Conservation (phyloP, 2,797 vertebrate species). For the Mormyrops attenuatus region DNA sequence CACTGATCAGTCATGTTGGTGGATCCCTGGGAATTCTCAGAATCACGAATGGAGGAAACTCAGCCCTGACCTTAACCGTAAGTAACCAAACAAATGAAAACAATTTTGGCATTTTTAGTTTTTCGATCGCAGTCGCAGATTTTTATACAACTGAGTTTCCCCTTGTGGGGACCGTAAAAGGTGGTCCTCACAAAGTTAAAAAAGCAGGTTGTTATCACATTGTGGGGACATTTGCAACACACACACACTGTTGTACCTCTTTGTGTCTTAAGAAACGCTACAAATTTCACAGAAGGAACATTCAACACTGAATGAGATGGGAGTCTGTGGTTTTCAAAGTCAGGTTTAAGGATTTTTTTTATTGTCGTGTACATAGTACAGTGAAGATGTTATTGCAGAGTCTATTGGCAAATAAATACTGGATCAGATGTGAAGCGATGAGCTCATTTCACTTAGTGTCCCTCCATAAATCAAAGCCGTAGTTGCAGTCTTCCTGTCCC, state of each 20-base stretch:
- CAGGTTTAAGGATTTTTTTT: neutral
- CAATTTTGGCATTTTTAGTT: neutral
- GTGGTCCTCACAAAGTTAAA: no score
- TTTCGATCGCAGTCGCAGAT: neutral
- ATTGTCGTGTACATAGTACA: neutral
- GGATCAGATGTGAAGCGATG: neutral
- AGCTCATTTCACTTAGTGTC: neutral
- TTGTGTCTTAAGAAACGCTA: neutral
- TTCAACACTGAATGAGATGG: neutral
- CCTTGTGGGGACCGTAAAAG: no score
- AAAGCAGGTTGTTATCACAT: no score
- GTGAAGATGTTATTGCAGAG: neutral
- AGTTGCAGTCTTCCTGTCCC: neutral
- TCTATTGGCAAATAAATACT: neutral
- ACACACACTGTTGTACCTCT: neutral
- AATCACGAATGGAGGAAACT: neutral
- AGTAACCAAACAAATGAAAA: neutral
- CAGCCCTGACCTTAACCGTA: neutral
- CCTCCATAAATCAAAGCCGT: neutral
- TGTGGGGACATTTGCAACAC: neutral
- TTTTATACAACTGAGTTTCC: no score
- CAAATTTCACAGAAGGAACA: neutral
- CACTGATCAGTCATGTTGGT: neutral
- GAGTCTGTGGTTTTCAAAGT: neutral
- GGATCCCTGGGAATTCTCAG: neutral